Base-by-base conservation (phyloP, 92 coral and sea anemone species). In the Phenganax stokvisi region DNA sequence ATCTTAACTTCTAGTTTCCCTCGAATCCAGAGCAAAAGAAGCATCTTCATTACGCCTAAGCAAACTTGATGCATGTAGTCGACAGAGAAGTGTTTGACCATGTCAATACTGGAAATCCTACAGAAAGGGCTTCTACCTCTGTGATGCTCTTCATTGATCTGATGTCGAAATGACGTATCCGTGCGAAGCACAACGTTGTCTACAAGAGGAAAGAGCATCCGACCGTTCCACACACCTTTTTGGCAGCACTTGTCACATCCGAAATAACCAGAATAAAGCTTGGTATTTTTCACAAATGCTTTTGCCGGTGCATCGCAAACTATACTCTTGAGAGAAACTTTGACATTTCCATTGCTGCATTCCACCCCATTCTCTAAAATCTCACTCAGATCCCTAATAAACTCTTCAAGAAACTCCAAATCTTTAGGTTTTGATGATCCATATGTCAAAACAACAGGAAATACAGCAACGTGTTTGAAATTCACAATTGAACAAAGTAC, bases 11-110 rank as follows among this genome's bases (percentile, higher is more conserved):
- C 77, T 5, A 56, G 77, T 29, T 72, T 72, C 47, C 77, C 77
- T 17, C 77, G 47, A 57, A 72, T 72, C 77, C 77, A 72, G 13
- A 72, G 77, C 68, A 62, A 62, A 62, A 62, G 29, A 3, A 62
- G 68, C 68, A 3, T 62, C 68, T 62, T 62, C 68, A 55, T 72
- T 11, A 47, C 77, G 47, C 77, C 77, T 55, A 72, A 72, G 77
- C 77, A 72, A 55, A 72, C 61, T 47, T 72, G 77, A 51, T 72
- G 77, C 77, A 72, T 72, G 57, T 72, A 72, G 77, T 72, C 77
- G 52, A 72, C 52, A 72, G 77, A 57, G 12, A 72, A 72, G 57
- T 72, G 77, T 9, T 44, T 72, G 57, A 72, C 77, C 77, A 72
- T 72, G 52, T 72, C 77, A 47, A 72, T 28, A 13, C 25, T 72